Conservation (phyloP, 2,888 invertebrate genomes). For the Rotaria macrura region DNA sequence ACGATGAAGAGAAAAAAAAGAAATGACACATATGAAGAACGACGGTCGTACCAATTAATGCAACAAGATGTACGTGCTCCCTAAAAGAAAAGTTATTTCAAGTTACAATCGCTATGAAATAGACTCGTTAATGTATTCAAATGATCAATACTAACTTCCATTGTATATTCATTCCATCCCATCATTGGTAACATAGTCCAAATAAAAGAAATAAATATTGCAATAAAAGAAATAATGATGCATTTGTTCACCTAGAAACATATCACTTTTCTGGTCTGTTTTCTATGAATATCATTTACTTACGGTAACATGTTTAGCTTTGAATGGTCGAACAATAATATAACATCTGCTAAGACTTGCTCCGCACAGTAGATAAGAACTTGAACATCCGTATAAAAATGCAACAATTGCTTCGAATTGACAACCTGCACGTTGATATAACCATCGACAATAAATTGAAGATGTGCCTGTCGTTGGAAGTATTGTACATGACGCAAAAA, state of each 20-base stretch:
- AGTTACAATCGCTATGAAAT: no score
- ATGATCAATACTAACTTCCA: not conserved
- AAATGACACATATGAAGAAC: not conserved
- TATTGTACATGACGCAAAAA: not conserved
- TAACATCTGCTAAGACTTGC: not conserved
- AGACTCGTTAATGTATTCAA: no score
- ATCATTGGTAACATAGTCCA: not conserved
- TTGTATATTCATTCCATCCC: slow-evolving; percentile 18
- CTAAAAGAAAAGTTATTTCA: not conserved
- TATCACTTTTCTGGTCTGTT: not conserved
- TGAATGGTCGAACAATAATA: not conserved
- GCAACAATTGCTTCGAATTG: not conserved
- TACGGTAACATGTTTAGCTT: not conserved
- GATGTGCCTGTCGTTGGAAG: not conserved
- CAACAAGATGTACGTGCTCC: not conserved
- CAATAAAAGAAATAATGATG: not conserved
- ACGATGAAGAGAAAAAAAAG: not conserved
- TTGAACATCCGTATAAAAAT: not conserved
- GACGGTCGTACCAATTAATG: not conserved
- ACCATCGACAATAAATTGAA: not conserved
- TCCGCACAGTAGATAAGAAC: not conserved
- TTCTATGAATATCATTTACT: not conserved
- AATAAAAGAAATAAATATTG: not conserved
- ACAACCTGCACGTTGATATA: not conserved
- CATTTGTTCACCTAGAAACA: not conserved